A percentile compares a stretch with the other conserved stretches of the same genome.
These are phyloP conservation scores for Microcebus tavaratra DNA, from an alignment of 2,113 vertebrate species.

Conservation along the genomic window DNA sequence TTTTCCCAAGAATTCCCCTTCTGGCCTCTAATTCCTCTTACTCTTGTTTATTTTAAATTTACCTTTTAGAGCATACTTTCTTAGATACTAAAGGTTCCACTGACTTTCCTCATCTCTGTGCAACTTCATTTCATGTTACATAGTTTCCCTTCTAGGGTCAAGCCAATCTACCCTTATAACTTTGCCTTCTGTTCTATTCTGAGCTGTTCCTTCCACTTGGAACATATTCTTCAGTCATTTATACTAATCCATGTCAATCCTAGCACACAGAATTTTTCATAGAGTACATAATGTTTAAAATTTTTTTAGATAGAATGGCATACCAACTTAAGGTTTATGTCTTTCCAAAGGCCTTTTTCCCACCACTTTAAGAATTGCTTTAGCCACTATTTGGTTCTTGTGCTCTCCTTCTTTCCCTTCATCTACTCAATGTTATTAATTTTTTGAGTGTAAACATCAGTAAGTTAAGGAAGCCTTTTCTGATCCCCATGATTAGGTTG, in stretches of 20 bases:
- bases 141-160: background rate
- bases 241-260: background rate
- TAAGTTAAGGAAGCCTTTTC: background rate
- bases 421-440: background rate
- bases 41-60: background rate
- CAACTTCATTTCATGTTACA: background rate
- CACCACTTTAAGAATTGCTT: background rate
- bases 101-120: background rate
- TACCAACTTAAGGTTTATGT: background rate
- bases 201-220: background rate
- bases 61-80: background rate
- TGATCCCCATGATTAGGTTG: background rate
- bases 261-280: background rate
- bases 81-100: background rate
- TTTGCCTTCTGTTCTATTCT: background rate
- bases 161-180: background rate
- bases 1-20: background rate
- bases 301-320: background rate
- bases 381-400: background rate
- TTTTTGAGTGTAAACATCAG: background rate
- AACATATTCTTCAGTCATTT: background rate
- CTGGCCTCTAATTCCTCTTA: background rate
- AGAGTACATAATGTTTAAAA: background rate
- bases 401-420: background rate
- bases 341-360: background rate